Conservation (phyloP, 2,888 invertebrate species). For the Xanthia togata region DNA sequence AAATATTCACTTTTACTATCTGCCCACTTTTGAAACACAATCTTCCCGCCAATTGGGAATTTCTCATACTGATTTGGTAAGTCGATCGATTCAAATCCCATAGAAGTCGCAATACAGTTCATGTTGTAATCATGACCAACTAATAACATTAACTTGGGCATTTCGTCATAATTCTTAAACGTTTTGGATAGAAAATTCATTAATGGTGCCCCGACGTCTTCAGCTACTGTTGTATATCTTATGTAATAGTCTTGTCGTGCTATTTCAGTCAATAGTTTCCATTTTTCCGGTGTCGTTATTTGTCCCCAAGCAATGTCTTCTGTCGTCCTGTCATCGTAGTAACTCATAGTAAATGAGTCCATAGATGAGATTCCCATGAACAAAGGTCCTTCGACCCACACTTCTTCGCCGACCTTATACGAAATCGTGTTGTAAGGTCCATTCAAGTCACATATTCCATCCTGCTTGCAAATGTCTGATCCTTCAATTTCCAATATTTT, state of each 20-base stretch:
- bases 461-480: slow-evolving; percentile 51
- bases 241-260: slow-evolving; percentile 43
- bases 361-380: slow-evolving; percentile 24
- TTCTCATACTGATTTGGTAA: slow-evolving; percentile 58
- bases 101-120: not conserved
- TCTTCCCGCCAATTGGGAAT: slow-evolving; percentile 46
- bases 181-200: not conserved
- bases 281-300: slow-evolving; percentile 40
- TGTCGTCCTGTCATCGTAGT: slow-evolving; percentile 47
- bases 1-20: slow-evolving; percentile 55
- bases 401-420: slow-evolving; percentile 31
- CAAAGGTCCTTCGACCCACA: slow-evolving; percentile 32
- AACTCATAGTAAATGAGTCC: slow-evolving; percentile 56
- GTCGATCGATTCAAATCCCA: slow-evolving; percentile 40
- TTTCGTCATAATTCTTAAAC: slow-evolving; percentile 47
- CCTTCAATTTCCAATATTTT: slow-evolving; percentile 50
- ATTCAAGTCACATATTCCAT: slow-evolving; percentile 59
- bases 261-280: slow-evolving; percentile 53
- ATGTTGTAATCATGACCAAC: slow-evolving; percentile 56
- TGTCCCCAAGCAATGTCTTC: slow-evolving; percentile 60
- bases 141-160: slow-evolving; percentile 51
- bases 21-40: not conserved
- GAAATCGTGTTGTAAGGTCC: slow-evolving; percentile 38
- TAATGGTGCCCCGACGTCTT: no score
- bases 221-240: no score